Evolutionary conservation across 2,113 vertebrate genomes (phyloP), one percentile per base, ranked within the genome.

Genomic region (Psephotus haematonotus): DNA sequence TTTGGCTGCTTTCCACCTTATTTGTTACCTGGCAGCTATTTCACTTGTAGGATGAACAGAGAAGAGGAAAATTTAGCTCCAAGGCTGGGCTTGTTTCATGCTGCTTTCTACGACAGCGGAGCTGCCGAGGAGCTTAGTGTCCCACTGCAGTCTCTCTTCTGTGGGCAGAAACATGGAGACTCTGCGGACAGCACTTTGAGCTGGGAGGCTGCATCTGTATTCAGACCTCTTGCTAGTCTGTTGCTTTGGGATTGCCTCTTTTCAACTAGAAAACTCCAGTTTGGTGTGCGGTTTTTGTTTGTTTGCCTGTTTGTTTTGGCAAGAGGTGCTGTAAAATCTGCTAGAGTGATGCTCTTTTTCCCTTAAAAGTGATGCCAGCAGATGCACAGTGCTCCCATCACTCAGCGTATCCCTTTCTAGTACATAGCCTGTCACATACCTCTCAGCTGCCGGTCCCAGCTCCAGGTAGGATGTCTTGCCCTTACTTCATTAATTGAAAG

Each of bases 391-490:
- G 9, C 24, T 71, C 28, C 41, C 14, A 28, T n/a, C 67, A 74
- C 22, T 57, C 50, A 49, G n/a, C 1, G 1, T 64, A 9, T 39
- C n/a, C 28, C 47, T 78, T 89, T 76, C 28, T 13, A 6, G n/a
- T 15, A 33, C 12, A 59, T 31, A 60, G 35, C 52, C 17, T 69
- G 39, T 19, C 1, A 1, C 0, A 0, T 95, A 98, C 98, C 98
- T 98, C 98, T 98, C 77, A 99, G 96, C 71, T 97, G 97, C 62
- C 87, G 97, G 55, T 98, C 98, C 27, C 96, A 95, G 31, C 91
- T 91, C 98, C 97, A 98, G 44, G 33, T 81, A 57, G 98, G 98
- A 95, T 98, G 98, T 82, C 95, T 98, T 17, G 71, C 95, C 86
- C 97, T 86, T 50, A 98, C 96, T 44, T 82, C 91, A 67, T 98